Evolutionary conservation across 2,888 invertebrate species (phyloP).

Genomic region (Cerastoderma edule): DNA sequence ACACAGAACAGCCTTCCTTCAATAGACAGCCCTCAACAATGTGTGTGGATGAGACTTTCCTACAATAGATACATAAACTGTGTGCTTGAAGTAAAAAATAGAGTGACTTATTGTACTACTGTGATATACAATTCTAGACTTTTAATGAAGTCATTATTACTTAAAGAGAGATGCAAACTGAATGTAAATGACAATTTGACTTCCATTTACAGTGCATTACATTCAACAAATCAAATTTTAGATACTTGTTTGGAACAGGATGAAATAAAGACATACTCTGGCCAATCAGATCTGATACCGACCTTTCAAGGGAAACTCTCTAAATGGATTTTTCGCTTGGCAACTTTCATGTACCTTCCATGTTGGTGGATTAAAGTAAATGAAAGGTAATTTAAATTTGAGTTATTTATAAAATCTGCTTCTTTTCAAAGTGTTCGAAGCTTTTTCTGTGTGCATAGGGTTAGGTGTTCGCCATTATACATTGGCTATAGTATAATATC

Average conservation of each 20-base stretch:
- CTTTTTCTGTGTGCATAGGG: too few species aligned
- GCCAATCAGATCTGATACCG: neutral
- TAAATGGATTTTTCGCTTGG: neutral
- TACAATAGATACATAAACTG: constrained; percentile 41
- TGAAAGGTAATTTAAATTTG: too few species aligned
- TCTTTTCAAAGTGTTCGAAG: too few species aligned
- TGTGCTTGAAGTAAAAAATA: constrained; percentile 24
- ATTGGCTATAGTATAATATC: too few species aligned
- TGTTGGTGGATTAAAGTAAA: constrained; percentile 12
- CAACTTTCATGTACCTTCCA: constrained; percentile 3
- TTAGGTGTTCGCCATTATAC: too few species aligned
- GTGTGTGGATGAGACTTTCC: constrained; percentile 21
- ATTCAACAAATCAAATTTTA: neutral
- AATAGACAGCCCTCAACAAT: neutral
- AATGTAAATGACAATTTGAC: neutral
- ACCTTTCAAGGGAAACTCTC: neutral
- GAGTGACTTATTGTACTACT: constrained; percentile 41
- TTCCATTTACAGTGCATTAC: neutral
- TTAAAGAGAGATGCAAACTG: constrained; percentile 17
- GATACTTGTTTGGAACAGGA: neutral
- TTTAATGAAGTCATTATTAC: constrained; percentile 56
- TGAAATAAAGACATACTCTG: neutral
- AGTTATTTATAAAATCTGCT: too few species aligned
- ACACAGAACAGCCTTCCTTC: neutral
- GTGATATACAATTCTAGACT: constrained; percentile 64